phyloP scores from a whole-genome alignment of 2,888 invertebrate genomes.

The Andrena fulva region DNA sequence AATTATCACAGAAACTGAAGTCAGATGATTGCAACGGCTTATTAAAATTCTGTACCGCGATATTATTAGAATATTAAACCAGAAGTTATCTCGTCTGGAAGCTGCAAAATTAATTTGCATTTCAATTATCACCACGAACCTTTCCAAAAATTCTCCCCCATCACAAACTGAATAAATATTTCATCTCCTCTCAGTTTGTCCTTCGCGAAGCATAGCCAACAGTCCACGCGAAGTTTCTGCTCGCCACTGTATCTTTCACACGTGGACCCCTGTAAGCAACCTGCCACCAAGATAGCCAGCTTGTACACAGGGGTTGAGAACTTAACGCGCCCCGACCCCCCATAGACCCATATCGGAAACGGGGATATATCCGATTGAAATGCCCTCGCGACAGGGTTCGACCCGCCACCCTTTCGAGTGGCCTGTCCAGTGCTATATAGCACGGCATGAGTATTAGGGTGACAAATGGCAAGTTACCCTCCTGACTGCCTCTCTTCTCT shows the following conservation, averaged over 20 bases:
- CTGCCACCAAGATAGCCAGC: not conserved
- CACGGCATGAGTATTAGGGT: slow-evolving; percentile 58
- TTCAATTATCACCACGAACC: no score
- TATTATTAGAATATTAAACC: no score
- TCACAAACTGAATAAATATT: no score
- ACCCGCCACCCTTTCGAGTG: slow-evolving; percentile 3
- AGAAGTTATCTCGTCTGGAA: no score
- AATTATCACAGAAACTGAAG: no score
- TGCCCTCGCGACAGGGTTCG: slow-evolving; percentile 27
- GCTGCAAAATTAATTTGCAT: no score
- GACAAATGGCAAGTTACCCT: slow-evolving; percentile 64
- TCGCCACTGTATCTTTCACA: slow-evolving; percentile 11
- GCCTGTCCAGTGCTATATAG: slow-evolving; percentile 10
- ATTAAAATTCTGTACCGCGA: no score
- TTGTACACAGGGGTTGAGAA: slow-evolving; percentile 14
- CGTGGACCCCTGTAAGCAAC: not conserved
- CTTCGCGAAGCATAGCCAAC: no score
- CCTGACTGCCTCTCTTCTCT: slow-evolving; percentile 26
- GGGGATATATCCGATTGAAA: slow-evolving; percentile 52
- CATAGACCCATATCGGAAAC: slow-evolving; percentile 57
- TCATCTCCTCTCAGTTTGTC: no score
- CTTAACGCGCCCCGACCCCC: slow-evolving; percentile 44
- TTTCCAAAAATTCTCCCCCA: no score
- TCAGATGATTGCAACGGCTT: no score
- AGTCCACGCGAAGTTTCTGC: no score